These are phyloP conservation scores for Ornithoptera alexandrae DNA, from an alignment of 2,888 invertebrate genomes.

Conservation along the genomic window DNA sequence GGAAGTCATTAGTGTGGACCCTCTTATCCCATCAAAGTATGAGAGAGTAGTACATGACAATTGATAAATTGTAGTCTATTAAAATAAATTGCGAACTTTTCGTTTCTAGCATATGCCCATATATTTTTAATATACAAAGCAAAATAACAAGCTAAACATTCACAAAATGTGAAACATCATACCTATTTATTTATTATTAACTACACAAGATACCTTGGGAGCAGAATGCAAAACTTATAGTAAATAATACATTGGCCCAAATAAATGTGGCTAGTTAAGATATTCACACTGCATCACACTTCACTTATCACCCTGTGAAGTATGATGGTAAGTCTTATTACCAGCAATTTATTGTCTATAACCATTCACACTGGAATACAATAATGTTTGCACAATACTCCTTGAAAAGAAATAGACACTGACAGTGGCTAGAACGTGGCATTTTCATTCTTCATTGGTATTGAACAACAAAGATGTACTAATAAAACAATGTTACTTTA, in stretches of 20 bases:
- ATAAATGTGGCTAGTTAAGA: too few relatives aligned
- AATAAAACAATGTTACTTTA: neutral
- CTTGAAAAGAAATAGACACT: neutral
- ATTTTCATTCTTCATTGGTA: neutral
- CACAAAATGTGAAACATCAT: slow-evolving; percentile 19
- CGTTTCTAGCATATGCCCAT: slow-evolving; percentile 44
- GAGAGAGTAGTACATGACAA: slow-evolving; percentile 60
- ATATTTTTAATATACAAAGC: slow-evolving; percentile 47
- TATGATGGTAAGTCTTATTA: neutral
- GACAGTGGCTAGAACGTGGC: too few relatives aligned
- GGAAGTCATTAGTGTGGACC: slow-evolving; percentile 63
- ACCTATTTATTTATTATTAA: neutral
- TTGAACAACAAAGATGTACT: neutral
- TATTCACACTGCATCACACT: neutral
- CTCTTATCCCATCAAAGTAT: slow-evolving; percentile 65
- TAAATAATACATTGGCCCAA: neutral
- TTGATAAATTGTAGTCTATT: slow-evolving; percentile 44
- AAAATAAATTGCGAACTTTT: slow-evolving; percentile 25
- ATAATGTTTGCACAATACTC: neutral
- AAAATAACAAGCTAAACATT: slow-evolving; percentile 34
- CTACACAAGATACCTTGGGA: neutral
- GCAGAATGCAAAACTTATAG: neutral
- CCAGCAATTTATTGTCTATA: neutral
- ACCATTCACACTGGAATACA: neutral
- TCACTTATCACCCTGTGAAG: neutral